phyloP scores from a whole-genome alignment of 2,113 vertebrate genomes.

The Diadophis punctatus region DNA sequence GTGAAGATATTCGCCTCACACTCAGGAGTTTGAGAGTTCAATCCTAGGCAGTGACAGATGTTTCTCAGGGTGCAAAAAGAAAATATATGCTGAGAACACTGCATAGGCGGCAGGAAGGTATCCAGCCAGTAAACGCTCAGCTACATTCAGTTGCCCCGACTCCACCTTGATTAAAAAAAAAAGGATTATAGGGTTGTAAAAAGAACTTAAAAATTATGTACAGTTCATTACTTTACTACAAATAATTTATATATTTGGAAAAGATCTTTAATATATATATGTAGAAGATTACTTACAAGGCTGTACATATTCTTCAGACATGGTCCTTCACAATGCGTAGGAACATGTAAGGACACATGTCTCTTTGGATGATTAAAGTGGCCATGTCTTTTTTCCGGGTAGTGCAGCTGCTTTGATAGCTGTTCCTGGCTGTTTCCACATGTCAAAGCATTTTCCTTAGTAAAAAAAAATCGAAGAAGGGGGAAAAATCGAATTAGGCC shows the following conservation, averaged over 20 bases:
- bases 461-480: too few species aligned
- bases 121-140: not conserved
- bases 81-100: not conserved
- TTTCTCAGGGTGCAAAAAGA: not conserved
- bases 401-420: not conserved
- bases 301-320: not conserved
- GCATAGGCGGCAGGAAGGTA: not conserved
- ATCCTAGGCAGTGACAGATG: not conserved
- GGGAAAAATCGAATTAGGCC: not conserved
- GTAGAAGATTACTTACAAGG: not conserved
- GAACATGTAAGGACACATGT: not conserved
- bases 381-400: not conserved
- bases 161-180: not conserved
- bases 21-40: not conserved
- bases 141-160: not conserved
- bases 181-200: not conserved
- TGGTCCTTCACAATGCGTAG: not conserved
- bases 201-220: not conserved
- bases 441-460: not conserved
- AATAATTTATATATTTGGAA: not conserved
- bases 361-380: not conserved
- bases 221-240: not conserved
- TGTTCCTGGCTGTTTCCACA: not conserved
- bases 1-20: not conserved
- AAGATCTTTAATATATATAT: not conserved